Evolutionary conservation across 2,113 vertebrate genomes (phyloP).

Genomic region (Psettodes erumei): DNA sequence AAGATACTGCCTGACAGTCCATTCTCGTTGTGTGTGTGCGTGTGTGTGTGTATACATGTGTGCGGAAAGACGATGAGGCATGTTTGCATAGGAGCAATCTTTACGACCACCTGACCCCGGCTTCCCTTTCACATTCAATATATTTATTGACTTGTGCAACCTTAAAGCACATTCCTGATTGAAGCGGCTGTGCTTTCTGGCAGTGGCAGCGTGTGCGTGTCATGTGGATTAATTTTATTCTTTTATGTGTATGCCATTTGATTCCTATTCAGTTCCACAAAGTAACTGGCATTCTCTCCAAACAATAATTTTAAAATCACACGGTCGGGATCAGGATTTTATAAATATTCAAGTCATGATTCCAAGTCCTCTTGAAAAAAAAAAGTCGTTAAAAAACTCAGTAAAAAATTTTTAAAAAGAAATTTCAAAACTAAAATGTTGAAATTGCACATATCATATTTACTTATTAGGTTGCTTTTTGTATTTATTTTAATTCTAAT

Average conservation of each 20-base stretch:
- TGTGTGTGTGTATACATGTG: constrained; percentile 31
- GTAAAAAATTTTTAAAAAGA: not conserved
- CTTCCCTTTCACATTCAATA: constrained; percentile 68
- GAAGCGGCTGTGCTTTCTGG: constrained; percentile 8
- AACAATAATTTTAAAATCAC: not conserved
- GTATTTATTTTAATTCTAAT: too few relatives aligned
- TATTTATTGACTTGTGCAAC: constrained; percentile 64
- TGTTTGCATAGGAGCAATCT: constrained; percentile 68
- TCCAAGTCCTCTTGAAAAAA: not conserved
- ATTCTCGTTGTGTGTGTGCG: constrained; percentile 22
- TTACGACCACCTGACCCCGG: constrained; percentile 64
- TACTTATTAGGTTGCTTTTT: not conserved
- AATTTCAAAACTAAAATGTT: not conserved
- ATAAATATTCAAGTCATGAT: not conserved
- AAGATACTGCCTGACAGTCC: constrained; percentile 41
- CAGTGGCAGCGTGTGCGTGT: not conserved
- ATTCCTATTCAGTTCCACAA: not conserved
- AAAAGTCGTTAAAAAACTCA: not conserved
- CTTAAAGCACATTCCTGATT: constrained; percentile 50
- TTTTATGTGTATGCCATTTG: not conserved
- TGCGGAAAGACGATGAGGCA: constrained; percentile 48
- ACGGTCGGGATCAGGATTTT: not conserved
- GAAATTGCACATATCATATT: not conserved
- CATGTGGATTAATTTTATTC: not conserved
- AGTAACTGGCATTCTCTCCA: not conserved